Percentiles rank a stretch among this genome's conserved stretches.
phyloP scores from a whole-genome alignment of 2,888 invertebrate species.

The Alloscopus bannaensis region DNA sequence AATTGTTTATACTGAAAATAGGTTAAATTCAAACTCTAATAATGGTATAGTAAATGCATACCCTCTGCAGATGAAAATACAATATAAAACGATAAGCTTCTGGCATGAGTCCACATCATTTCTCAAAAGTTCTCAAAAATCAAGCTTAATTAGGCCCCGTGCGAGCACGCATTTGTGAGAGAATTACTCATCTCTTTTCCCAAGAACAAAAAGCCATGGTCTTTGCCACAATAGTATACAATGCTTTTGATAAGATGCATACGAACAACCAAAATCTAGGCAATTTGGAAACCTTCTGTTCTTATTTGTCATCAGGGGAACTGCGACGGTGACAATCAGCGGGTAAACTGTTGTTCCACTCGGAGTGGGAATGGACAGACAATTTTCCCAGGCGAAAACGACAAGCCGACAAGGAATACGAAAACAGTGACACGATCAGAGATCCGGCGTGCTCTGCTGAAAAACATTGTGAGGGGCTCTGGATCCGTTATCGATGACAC shows the following conservation, averaged over 20 bases:
- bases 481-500: slow-evolving; percentile 70
- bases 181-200: neutral
- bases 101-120: slow-evolving; percentile 5
- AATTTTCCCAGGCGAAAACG: slow-evolving; percentile 39
- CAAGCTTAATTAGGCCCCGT: neutral
- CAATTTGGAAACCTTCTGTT: neutral
- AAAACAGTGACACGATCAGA: slow-evolving; percentile 58
- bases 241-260: neutral
- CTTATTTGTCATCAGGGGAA: slow-evolving; percentile 60
- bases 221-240: no score
- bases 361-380: slow-evolving; percentile 57
- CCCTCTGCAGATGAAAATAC: no score
- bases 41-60: no score
- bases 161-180: neutral
- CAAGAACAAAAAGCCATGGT: slow-evolving; percentile 11
- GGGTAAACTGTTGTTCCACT: slow-evolving; percentile 66
- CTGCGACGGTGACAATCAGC: slow-evolving; percentile 68
- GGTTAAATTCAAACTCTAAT: no score
- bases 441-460: slow-evolving; percentile 67
- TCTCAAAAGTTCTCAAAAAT: no score
- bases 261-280: no score
- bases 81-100: no score
- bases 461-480: slow-evolving; percentile 69
- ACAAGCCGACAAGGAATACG: neutral
- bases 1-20: no score